Evolutionary conservation across 2,888 invertebrate genomes (phyloP).

Genomic region (Ceramica pisi): DNA sequence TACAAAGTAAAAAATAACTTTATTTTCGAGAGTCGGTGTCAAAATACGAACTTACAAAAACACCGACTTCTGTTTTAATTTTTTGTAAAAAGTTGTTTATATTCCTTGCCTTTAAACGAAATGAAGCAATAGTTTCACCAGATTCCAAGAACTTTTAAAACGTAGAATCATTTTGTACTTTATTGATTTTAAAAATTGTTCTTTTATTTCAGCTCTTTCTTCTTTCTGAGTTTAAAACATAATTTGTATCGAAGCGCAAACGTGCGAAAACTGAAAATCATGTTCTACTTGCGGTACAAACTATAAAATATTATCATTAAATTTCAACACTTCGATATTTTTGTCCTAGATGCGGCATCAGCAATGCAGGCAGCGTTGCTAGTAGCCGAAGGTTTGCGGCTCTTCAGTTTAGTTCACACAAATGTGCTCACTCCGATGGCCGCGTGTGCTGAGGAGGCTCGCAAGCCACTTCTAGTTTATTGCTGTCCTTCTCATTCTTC

Average conservation of each 20-base stretch:
- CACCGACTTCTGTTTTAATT: too few relatives aligned
- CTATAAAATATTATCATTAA: background rate
- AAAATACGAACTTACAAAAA: too few relatives aligned
- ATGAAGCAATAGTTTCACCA: too few relatives aligned
- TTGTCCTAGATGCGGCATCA: conserved; percentile 92
- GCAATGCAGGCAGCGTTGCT: conserved; percentile 93
- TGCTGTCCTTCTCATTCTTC: conserved; percentile 92
- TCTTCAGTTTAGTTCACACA: conserved; percentile 93
- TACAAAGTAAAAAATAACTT: too few relatives aligned
- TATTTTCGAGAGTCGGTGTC: too few relatives aligned
- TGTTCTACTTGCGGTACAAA: background rate
- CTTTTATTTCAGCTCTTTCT: background rate
- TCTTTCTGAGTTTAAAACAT: background rate
- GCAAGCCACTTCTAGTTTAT: conserved; percentile 93
- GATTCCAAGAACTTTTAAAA: background rate
- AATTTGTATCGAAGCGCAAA: background rate
- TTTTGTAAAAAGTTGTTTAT: too few relatives aligned
- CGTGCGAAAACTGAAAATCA: conserved; percentile 1
- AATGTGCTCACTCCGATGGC: conserved; percentile 94
- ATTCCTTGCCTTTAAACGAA: too few relatives aligned
- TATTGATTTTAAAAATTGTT: background rate
- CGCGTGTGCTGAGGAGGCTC: conserved; percentile 91
- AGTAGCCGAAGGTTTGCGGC: conserved; percentile 94
- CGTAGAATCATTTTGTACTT: background rate
- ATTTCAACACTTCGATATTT: background rate